Base-by-base conservation (phyloP, 2,888 invertebrate species). In the Pachliopta kotzebuea region DNA sequence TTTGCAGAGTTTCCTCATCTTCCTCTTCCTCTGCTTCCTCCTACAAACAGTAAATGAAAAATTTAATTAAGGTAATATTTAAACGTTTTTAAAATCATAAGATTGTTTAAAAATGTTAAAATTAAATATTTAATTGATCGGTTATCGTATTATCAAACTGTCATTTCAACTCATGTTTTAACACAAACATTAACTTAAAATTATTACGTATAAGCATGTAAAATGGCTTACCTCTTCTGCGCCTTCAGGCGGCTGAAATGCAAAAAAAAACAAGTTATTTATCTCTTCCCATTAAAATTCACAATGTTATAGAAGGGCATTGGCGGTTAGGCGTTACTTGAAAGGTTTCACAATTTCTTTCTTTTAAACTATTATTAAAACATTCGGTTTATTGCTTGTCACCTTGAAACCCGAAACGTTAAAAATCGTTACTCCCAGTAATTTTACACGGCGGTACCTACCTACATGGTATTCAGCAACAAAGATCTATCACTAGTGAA, bases 171-270 rank as follows among this genome's bases (percentile, higher is more conserved):
- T 37, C 14, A 37, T 37, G 37, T 3, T 14, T 14, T 37, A 11
- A n/a, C 6, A n/a, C 8, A 45, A n/a, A n/a, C 45, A n/a, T n/a
- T 6, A 45, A 45, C 4, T 8, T 45, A 45, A n/a, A 18, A 45
- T 1, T 45, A 45, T 45, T 45, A 45, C 6, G 11, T 37, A 37
- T 11, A 45, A 45, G 45, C n/a, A 45, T 18, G n/a, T n/a, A 52
- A 21, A 52, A 52, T 11, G 18, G 66, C 73, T 72, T 75, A 87
- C 88, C 80, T 85, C 86, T 76, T 84, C 77, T n/a, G 72, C 86
- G 54, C 87, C 88, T 77, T 88, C 89, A 17, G 88, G 86, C 23
- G 79, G 77, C 88, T 89, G 81, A 64, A 83, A 84, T 11, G 70
- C 64, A 69, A 52, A 21, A 20, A 9, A 52, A 45, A 45, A 1